These are phyloP conservation scores for Congeria kusceri DNA, from an alignment of 2,888 invertebrate genomes.

Conservation along the genomic window DNA sequence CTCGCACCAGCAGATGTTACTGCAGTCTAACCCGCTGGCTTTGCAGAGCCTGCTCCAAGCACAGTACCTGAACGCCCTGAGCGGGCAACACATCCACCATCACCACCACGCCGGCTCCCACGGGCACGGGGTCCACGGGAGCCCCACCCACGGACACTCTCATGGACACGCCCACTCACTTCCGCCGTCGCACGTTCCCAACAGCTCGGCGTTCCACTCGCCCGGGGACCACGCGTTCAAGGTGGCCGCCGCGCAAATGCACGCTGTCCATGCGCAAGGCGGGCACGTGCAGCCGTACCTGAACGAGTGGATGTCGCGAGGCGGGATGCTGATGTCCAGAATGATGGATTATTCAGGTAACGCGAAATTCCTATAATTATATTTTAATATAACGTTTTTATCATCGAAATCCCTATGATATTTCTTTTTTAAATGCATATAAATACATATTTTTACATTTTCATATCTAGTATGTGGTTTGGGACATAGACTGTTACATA, in stretches of 20 bases:
- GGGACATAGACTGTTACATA: no score
- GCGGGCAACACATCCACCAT: conserved; percentile 48
- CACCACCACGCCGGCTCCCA: conserved; percentile 47
- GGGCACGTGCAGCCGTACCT: conserved; percentile 68
- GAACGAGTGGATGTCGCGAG: conserved; percentile 95
- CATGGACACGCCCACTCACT: conserved; percentile 39
- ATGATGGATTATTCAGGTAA: conserved; percentile 82
- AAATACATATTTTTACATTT: no score
- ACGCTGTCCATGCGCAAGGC: conserved; percentile 56
- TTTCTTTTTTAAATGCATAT: no score
- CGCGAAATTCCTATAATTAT: not conserved
- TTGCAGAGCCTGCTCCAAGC: conserved; percentile 69
- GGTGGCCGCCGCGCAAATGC: conserved; percentile 75
- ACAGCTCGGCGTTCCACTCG: conserved; percentile 81
- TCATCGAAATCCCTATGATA: no score
- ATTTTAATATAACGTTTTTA: no score
- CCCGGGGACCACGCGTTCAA: conserved; percentile 81
- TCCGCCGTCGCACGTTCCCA: conserved; percentile 61
- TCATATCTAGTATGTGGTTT: no score
- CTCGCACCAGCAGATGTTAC: conserved; percentile 67
- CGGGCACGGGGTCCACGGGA: conserved; percentile 18
- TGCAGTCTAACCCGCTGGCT: conserved; percentile 64
- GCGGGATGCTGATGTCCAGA: conserved; percentile 96
- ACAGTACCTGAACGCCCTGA: conserved; percentile 65
- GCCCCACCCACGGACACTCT: conserved; percentile 46